Conservation (phyloP, 1,140 invertebrate species). For the Lepidurus arcticus region DNA sequence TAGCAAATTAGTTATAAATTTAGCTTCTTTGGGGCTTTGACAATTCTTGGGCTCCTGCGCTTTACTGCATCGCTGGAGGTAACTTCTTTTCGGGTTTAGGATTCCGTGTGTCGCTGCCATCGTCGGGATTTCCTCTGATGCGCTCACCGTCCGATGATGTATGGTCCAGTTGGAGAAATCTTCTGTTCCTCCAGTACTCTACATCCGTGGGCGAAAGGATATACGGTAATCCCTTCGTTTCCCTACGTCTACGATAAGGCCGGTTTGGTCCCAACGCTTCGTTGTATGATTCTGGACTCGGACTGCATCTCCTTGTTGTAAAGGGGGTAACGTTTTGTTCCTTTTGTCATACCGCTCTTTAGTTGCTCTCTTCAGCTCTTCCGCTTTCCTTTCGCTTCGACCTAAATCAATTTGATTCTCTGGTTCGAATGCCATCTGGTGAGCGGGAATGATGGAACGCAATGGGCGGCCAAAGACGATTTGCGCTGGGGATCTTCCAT, state of each 20-base stretch:
- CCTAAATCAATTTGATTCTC: too few species aligned
- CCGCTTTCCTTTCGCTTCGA: too few species aligned
- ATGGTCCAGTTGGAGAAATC: too few species aligned
- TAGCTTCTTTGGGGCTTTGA: neutral
- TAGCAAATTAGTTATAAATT: neutral
- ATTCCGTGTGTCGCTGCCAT: neutral
- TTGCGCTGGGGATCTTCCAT: too few species aligned
- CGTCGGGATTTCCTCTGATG: neutral
- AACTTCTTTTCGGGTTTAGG: neutral
- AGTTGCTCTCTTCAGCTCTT: too few species aligned
- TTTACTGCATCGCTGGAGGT: neutral
- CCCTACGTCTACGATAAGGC: constrained; percentile 13
- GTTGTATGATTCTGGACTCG: neutral
- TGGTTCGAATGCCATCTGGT: too few species aligned
- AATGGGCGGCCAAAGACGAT: too few species aligned
- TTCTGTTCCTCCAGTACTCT: too few species aligned
- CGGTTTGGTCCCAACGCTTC: neutral
- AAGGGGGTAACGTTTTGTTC: neutral
- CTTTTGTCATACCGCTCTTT: too few species aligned
- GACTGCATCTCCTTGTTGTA: neutral
- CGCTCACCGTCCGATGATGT: neutral
- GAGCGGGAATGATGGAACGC: too few species aligned
- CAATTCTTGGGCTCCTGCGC: neutral
- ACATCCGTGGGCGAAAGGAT: too few species aligned
- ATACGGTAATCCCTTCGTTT: neutral